Percentiles rank a stretch among this genome's conserved stretches.
These are phyloP conservation scores for Arctia plantaginis DNA, from an alignment of 2,888 invertebrate genomes.

Conservation along the genomic window DNA sequence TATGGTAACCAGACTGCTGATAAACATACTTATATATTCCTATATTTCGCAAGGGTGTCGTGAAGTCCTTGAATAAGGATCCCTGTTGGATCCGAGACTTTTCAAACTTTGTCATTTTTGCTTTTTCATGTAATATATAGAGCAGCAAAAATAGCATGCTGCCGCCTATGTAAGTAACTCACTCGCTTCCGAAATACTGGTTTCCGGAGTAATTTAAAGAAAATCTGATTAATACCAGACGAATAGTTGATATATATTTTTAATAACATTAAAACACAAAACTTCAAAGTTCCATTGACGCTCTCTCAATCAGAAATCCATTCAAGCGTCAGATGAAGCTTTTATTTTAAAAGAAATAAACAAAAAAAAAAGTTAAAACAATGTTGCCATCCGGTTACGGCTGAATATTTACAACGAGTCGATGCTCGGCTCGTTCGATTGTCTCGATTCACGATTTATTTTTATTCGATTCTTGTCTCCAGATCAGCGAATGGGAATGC, in stretches of 20 bases:
- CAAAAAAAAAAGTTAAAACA: constrained; percentile 46
- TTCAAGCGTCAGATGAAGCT: constrained; percentile 52
- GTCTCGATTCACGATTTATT: constrained; percentile 73
- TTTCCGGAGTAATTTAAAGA: too few relatives aligned
- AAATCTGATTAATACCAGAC: too few relatives aligned
- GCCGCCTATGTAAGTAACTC: too few relatives aligned
- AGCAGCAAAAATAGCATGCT: too few relatives aligned
- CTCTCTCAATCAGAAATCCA: constrained; percentile 49
- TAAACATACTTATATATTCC: too few relatives aligned
- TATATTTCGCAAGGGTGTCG: too few relatives aligned
- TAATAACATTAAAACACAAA: background rate
- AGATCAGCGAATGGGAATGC: constrained; percentile 57
- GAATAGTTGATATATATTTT: background rate
- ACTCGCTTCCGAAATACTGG: too few relatives aligned
- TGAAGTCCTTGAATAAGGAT: too few relatives aligned
- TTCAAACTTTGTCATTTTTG: too few relatives aligned
- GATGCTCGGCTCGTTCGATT: constrained; percentile 61
- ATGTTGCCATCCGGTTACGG: constrained; percentile 57
- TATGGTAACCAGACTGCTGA: too few relatives aligned
- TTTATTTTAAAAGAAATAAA: constrained; percentile 44
- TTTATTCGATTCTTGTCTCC: constrained; percentile 68
- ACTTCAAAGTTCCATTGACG: constrained; percentile 36
- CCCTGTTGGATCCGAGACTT: too few relatives aligned
- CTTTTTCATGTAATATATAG: too few relatives aligned
- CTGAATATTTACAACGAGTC: constrained; percentile 61